phyloP scores from a whole-genome alignment of 2,797 vertebrate species.

The Pseudomugil tenellus region DNA sequence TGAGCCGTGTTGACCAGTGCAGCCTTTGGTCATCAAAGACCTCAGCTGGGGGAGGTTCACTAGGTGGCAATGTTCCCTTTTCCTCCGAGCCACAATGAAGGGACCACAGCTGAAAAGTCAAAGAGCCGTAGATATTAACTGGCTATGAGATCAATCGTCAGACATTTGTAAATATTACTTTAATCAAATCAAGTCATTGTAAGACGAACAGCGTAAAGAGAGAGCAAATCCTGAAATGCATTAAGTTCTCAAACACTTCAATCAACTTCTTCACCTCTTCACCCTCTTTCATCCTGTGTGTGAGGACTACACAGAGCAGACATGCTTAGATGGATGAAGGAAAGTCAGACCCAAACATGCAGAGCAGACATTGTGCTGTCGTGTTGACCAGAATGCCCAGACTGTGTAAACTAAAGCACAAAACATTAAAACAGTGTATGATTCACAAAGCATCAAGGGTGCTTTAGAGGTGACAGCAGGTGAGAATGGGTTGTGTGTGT shows the following conservation, averaged over 20 bases:
- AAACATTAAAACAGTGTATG: conserved; percentile 69
- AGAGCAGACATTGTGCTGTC: conserved; percentile 54
- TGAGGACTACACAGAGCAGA: conserved; percentile 12
- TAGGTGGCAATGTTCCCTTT: conserved; percentile 86
- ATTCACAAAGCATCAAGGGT: conserved; percentile 80
- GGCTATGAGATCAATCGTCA: conserved; percentile 25
- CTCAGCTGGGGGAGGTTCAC: conserved; percentile 72
- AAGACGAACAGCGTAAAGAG: conserved; percentile 44
- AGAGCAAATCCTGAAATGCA: conserved; percentile 50
- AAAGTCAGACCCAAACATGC: conserved; percentile 50
- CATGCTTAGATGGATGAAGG: conserved; percentile 48
- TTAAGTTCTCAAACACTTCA: conserved; percentile 48
- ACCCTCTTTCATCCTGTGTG: conserved; percentile 24
- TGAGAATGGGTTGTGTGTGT: conserved; percentile 34
- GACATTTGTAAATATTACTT: conserved; percentile 34
- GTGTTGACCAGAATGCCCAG: conserved; percentile 72
- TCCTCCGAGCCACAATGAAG: conserved; percentile 53
- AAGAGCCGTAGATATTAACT: conserved; percentile 38
- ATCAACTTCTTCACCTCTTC: conserved; percentile 45
- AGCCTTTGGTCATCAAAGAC: conserved; percentile 37
- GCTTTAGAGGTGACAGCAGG: conserved; percentile 56
- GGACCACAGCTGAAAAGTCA: conserved; percentile 43
- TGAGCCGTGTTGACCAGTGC: conserved; percentile 19
- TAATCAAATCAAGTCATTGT: conserved; percentile 25
- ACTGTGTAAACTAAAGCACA: conserved; percentile 79